Base-by-base conservation (phyloP, 2,797 vertebrate species). In the Anguilla anguilla region DNA sequence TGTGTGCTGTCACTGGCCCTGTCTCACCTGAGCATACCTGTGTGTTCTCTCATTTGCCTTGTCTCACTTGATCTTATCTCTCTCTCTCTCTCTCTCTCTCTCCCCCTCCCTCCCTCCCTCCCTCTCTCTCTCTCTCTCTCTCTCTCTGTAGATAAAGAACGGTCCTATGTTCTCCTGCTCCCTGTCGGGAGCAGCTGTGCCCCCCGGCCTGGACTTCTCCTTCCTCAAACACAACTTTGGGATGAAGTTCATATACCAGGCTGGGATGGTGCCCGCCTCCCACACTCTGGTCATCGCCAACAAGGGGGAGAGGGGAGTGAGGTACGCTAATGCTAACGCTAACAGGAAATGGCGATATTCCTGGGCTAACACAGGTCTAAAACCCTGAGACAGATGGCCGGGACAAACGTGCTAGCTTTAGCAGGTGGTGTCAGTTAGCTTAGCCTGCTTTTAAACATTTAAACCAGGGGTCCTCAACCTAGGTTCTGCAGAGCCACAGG, bases 201-300 rank as follows among this genome's bases (percentile, higher is more conserved):
- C 92, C 43, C 96, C 96, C 0, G 92, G 93, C 1, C 28, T 98
- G 72, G 94, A 97, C 49, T 98, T 98, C 92, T 98, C 97, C 84
- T 97, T 97, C 91, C 96, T 94, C 87, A 97, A 93, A 88, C 91
- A 97, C 91, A 95, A 97, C 93, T 99, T 99, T 91, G 98, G 97
- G 79, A 93, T 93, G 90, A 95, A 96, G 88, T 97, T 98, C 87
- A 92, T 97, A 91, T 94, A 94, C 91, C 91, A 87, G 0, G 91
- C 95, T 0, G 97, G 97, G 59, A 97, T 97, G 96, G 88, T 87
- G 4, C 93, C 95, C 0, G 90, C 94, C 64, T 94, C 89, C 46
- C 94, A 96, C 85, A 95, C 83, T 1, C 94, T 98, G 1, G 0
- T 94, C 69, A 95, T 99, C 90, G 95, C 93, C 4, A 99, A 98